Evolutionary conservation across 2,888 invertebrate species (phyloP).

Genomic region (Rhabditophanes sp.): DNA sequence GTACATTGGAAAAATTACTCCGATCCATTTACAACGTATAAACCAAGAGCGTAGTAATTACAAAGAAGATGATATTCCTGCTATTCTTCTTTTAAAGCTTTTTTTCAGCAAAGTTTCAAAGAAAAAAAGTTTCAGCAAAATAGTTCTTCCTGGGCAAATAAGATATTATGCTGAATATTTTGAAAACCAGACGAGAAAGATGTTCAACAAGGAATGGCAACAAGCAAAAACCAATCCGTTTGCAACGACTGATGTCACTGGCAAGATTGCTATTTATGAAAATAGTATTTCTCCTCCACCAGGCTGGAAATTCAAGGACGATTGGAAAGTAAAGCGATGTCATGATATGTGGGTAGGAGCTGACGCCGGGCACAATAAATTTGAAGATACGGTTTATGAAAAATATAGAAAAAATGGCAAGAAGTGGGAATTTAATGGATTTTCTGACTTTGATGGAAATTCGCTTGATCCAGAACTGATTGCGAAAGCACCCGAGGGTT

Average conservation of each 20-base stretch:
- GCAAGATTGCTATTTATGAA: slow-evolving; percentile 9
- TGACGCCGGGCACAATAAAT: slow-evolving; percentile 10
- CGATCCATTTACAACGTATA: too few species aligned
- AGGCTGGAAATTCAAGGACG: slow-evolving; percentile 13
- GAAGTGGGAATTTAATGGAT: slow-evolving; percentile 15
- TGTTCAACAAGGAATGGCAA: slow-evolving; percentile 3
- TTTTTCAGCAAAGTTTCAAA: slow-evolving; percentile 22
- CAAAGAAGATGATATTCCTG: slow-evolving; percentile 13
- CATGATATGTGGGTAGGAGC: slow-evolving; percentile 19
- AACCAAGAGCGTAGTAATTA: too few species aligned
- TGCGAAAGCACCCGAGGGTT: slow-evolving; percentile 13
- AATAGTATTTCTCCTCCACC: slow-evolving; percentile 9
- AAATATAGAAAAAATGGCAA: slow-evolving; percentile 12
- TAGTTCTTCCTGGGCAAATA: slow-evolving; percentile 22
- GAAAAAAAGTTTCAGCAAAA: slow-evolving; percentile 7
- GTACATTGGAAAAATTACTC: too few species aligned
- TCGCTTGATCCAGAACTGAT: slow-evolving; percentile 8
- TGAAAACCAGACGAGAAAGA: slow-evolving; percentile 14
- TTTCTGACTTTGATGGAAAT: slow-evolving; percentile 22
- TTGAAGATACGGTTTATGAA: slow-evolving; percentile 15
- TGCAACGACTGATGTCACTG: slow-evolving; percentile 12
- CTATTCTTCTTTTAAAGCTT: slow-evolving; percentile 23
- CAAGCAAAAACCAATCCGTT: slow-evolving; percentile 8
- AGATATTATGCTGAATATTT: slow-evolving; percentile 26
- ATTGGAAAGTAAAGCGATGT: slow-evolving; percentile 11